Evolutionary conservation across 1,140 invertebrate species (phyloP).

Genomic region (Bactericera cockerelli): DNA sequence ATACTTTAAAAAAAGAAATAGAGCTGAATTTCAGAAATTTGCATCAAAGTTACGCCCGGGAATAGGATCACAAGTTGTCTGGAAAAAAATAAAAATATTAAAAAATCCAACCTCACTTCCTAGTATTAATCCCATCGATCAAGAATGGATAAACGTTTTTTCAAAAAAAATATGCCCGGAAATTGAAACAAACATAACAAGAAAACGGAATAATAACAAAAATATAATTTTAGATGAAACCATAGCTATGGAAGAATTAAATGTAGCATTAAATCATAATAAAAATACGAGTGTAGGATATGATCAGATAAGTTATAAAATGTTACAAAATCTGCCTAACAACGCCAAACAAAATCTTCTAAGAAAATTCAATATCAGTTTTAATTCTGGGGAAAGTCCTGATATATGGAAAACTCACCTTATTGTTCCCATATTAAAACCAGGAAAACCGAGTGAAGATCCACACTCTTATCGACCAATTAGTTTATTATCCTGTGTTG

Average conservation of each 20-base stretch:
- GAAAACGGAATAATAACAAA: neutral
- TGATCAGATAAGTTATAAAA: neutral
- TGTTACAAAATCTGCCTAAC: neutral
- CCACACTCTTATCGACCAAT: neutral
- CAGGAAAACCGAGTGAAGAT: neutral
- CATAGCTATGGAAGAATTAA: neutral
- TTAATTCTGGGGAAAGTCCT: neutral
- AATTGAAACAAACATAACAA: neutral
- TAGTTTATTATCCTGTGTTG: neutral
- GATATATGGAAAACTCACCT: neutral
- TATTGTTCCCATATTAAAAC: neutral
- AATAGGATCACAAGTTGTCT: neutral
- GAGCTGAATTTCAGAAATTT: neutral
- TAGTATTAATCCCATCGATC: neutral
- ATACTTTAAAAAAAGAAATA: neutral
- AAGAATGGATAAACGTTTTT: neutral
- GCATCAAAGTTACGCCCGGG: neutral
- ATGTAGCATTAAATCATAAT: neutral
- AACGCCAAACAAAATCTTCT: neutral
- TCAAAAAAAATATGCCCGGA: neutral
- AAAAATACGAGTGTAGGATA: neutral
- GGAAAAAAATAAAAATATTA: neutral
- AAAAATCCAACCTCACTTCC: neutral
- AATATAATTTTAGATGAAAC: neutral
- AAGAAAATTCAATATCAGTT: neutral